Base-by-base conservation (phyloP, 2,113 vertebrate species). In the Donacobius atricapilla region DNA sequence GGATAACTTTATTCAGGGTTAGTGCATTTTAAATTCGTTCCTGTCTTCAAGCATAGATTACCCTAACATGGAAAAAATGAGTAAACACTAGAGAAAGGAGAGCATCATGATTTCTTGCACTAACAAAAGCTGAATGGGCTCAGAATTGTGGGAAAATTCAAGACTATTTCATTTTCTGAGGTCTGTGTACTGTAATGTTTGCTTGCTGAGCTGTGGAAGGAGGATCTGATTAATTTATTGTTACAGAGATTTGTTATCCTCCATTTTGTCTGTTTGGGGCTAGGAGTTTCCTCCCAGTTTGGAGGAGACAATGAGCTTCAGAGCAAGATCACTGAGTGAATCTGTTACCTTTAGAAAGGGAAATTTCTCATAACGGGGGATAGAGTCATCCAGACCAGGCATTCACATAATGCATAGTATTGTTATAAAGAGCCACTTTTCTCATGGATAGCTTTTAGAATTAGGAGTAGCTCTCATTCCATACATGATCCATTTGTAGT, bases 51-150 rank as follows among this genome's bases (percentile, higher is more conserved):
- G 18, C 17, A 39, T 23, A 58, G 19, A 54, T 93, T 77, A 33
- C 69, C 7, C 18, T 60, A 83, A 14, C 21, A 51, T 0, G 0
- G 22, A 8, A 69, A 80, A 75, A 37, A 42, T 13, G 2, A 33
- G 17, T 40, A 31, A 65, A 54, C 17, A 16, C 45, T 65, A 91
- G 7, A 71, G 14, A 81, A 90, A 63, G 58, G 15, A 9, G 8
- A 70, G 3, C 11, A 6, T 68, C 12, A 5, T n/a, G 31, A 48
- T 66, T 80, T 91, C 54, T 83, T 80, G 37, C 6, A 42, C 21
- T 53, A 44, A 40, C 22, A 76, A 65, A 80, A 87, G 47, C 25
- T 58, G 39, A 70, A 66, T n/a, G 47, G 22, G 11, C 13, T 87
- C 79, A 77, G 70, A 69, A 16, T 33, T 42, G 15, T 57, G 21